phyloP scores from a whole-genome alignment of 2,113 vertebrate genomes.

The Theristicus caerulescens region DNA sequence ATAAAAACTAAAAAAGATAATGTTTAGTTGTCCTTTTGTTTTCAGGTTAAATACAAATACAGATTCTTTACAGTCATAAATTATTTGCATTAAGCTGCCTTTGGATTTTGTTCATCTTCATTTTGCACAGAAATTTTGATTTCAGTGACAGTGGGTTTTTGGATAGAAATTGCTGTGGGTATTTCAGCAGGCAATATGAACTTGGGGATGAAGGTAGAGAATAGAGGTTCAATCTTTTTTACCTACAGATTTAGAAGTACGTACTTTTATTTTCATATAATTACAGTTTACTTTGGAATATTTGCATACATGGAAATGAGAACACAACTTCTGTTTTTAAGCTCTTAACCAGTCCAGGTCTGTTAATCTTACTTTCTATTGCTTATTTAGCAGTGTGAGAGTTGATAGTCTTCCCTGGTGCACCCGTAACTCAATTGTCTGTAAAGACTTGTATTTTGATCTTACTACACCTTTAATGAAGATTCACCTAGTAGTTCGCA shows the following conservation, averaged over 20 bases:
- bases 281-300: not conserved
- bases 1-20: conserved; percentile 7
- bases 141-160: not conserved
- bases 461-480: not conserved
- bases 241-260: not conserved
- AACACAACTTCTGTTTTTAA: not conserved
- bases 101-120: not conserved
- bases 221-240: not conserved
- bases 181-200: not conserved
- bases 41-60: not conserved
- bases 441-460: not conserved
- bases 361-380: not conserved
- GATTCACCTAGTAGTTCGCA: not conserved
- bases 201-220: not conserved
- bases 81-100: not conserved
- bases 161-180: not conserved
- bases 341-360: too few relatives aligned
- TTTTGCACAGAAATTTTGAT: not conserved
- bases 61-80: not conserved
- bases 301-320: not conserved
- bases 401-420: not conserved
- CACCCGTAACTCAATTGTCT: not conserved
- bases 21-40: not conserved
- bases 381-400: not conserved
- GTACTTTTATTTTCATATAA: not conserved